A percentile compares a stretch with the other conserved stretches of the same genome.
Conservation (phyloP, 1,140 invertebrate genomes). For the Drosophila murphyi region DNA sequence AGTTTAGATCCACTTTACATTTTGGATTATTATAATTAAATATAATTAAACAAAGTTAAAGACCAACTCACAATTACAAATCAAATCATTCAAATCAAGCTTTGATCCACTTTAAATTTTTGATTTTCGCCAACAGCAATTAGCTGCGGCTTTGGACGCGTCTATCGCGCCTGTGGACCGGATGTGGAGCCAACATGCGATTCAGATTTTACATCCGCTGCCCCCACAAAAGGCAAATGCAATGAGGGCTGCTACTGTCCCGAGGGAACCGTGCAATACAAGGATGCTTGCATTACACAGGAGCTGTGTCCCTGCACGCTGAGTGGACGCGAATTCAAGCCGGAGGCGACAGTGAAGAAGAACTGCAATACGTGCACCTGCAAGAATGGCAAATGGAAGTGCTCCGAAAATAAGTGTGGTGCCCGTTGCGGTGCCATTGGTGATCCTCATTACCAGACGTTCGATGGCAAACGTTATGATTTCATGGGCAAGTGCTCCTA, state of each 20-base stretch:
- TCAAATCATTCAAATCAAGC: no score
- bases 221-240: constrained; percentile 86
- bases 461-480: constrained; percentile 93
- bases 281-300: constrained; percentile 89
- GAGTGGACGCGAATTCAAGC: constrained; percentile 90
- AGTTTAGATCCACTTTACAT: background rate
- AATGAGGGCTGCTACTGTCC: constrained; percentile 96
- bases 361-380: constrained; percentile 91
- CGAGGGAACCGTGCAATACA: constrained; percentile 89
- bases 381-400: constrained; percentile 89
- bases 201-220: constrained; percentile 52
- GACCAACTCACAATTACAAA: no score
- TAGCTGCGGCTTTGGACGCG: constrained; percentile 88
- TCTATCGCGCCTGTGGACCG: constrained; percentile 90
- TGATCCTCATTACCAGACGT: constrained; percentile 96
- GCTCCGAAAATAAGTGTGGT: constrained; percentile 90
- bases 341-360: constrained; percentile 90
- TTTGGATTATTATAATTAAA: background rate
- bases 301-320: constrained; percentile 92
- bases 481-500: constrained; percentile 96
- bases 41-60: no score
- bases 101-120: background rate
- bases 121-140: constrained; percentile 85
- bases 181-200: constrained; percentile 86
- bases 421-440: constrained; percentile 92